Conservation (phyloP, 30 jellyfish, hydroid and myxozoan species). For the Aurelia sp. region DNA sequence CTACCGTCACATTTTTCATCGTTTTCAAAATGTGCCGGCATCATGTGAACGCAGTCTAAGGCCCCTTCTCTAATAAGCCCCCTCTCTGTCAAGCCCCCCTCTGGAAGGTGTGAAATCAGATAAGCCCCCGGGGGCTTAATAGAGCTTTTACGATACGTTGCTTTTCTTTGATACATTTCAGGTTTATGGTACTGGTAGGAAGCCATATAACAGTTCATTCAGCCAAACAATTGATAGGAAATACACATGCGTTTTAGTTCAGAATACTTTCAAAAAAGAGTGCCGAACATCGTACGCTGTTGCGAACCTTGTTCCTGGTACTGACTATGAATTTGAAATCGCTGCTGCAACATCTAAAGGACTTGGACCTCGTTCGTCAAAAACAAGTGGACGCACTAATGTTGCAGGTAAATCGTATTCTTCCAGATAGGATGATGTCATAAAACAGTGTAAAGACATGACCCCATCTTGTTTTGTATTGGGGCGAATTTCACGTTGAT, state of each 20-base stretch:
- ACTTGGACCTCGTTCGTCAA: slow-evolving; percentile 43
- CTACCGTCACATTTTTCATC: too few relatives aligned
- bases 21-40: too few relatives aligned
- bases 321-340: slow-evolving; percentile 37
- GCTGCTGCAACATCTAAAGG: slow-evolving; percentile 67
- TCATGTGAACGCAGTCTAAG: too few relatives aligned
- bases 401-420: slow-evolving; percentile 38
- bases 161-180: not conserved
- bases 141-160: too few relatives aligned
- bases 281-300: slow-evolving; percentile 16
- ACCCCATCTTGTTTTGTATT: too few relatives aligned
- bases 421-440: not conserved
- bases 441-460: not conserved
- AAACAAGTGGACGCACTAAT: slow-evolving; percentile 23
- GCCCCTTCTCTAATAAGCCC: too few relatives aligned
- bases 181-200: slow-evolving; percentile 54
- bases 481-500: too few relatives aligned
- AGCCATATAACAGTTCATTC: slow-evolving; percentile 57
- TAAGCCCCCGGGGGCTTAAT: too few relatives aligned
- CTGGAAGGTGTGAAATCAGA: too few relatives aligned
- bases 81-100: too few relatives aligned
- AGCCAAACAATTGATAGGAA: not conserved
- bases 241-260: not conserved
- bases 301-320: slow-evolving; percentile 24
- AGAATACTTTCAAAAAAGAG: not conserved